phyloP scores from a whole-genome alignment of 2,797 vertebrate species.

The Podargus strigoides region DNA sequence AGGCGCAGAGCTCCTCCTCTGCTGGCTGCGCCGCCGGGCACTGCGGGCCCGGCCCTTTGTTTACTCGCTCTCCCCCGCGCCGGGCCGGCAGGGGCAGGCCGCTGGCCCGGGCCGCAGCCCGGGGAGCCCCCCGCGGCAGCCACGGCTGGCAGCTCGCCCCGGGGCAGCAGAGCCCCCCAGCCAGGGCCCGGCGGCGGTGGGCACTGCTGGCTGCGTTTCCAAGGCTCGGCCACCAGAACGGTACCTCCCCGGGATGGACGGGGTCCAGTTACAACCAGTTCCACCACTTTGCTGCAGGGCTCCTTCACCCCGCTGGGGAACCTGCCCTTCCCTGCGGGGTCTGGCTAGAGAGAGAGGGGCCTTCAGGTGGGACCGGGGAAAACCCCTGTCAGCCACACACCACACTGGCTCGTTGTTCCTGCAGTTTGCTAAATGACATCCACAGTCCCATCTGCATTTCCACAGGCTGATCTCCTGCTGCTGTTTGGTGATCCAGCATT shows the following conservation, averaged over 20 bases:
- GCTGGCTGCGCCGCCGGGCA: constrained; percentile 42
- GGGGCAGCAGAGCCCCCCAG: neutral
- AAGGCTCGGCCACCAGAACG: constrained; percentile 54
- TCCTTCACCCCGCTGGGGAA: neutral
- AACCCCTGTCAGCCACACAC: neutral
- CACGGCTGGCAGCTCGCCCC: neutral
- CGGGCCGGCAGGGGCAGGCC: neutral
- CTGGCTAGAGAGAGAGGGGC: neutral
- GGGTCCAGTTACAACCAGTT: constrained; percentile 80
- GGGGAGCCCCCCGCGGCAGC: no score
- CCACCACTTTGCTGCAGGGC: constrained; percentile 59
- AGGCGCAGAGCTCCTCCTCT: constrained; percentile 54
- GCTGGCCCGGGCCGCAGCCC: neutral
- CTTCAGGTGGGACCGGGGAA: neutral
- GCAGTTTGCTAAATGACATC: neutral
- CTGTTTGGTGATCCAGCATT: neutral
- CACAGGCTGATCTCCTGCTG: neutral
- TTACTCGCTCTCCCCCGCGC: constrained; percentile 65
- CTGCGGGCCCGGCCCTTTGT: constrained; percentile 70
- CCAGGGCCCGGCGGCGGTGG: neutral
- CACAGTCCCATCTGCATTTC: neutral
- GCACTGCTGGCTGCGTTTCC: constrained; percentile 37
- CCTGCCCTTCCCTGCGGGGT: neutral
- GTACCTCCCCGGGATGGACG: constrained; percentile 56
- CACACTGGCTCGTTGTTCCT: neutral